Conservation (phyloP, 37 sponge, comb jelly and placozoan species). For the Theonella swinhoei region DNA sequence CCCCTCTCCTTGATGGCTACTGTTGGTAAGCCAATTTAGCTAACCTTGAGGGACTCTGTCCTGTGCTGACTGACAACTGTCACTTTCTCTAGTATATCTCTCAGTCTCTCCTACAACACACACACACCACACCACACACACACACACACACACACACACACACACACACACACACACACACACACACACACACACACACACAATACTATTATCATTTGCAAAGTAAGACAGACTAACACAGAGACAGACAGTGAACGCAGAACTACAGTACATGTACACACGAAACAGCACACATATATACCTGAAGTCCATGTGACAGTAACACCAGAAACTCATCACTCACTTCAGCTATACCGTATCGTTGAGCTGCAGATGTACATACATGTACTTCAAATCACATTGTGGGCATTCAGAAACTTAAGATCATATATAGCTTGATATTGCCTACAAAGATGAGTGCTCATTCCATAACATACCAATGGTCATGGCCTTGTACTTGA, state of each 20-base stretch:
- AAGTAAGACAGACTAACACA: too few species aligned
- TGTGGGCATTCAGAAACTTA: too few species aligned
- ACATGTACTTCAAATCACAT: too few species aligned
- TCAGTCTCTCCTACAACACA: slow-evolving; percentile 54
- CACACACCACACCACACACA: too few species aligned
- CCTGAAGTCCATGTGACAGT: slow-evolving; percentile 79
- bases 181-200: too few species aligned
- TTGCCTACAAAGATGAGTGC: too few species aligned
- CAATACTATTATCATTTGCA: too few species aligned
- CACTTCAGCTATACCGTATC: slow-evolving; percentile 50
- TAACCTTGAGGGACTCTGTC: slow-evolving; percentile 68
- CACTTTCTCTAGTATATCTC: slow-evolving; percentile 65
- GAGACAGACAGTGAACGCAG: neutral
- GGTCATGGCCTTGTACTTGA: neutral
- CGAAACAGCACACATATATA: too few species aligned
- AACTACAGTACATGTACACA: neutral
- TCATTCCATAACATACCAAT: neutral
- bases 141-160: too few species aligned
- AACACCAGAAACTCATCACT: slow-evolving; percentile 48
- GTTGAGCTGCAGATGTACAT: slow-evolving; percentile 23
- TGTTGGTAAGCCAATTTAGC: neutral
- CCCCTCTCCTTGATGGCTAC: neutral
- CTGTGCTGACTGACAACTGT: slow-evolving; percentile 76
- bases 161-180: too few species aligned
- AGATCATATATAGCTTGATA: too few species aligned